phyloP scores from a whole-genome alignment of 2,888 invertebrate species.

The Tipula lateralis region DNA sequence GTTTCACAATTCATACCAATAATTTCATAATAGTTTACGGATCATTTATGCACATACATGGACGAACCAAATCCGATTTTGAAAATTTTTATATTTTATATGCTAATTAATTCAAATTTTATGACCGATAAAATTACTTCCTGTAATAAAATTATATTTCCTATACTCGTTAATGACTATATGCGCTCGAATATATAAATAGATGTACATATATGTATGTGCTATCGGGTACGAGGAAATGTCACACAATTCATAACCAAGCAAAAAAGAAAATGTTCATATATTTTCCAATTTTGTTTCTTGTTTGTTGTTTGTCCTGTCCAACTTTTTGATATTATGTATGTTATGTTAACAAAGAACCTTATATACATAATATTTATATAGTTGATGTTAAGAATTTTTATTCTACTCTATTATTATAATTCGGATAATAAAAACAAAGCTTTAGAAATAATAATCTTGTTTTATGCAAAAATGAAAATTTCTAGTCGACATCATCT shows the following conservation, averaged over 20 bases:
- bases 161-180: background rate
- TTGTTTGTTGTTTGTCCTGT: background rate
- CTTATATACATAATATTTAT: background rate
- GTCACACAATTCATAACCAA: background rate
- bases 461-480: background rate
- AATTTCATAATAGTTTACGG: background rate
- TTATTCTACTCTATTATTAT: background rate
- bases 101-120: background rate
- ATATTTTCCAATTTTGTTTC: no score
- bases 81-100: background rate
- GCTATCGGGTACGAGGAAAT: no score
- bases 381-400: background rate
- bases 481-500: background rate
- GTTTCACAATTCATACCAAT: no score
- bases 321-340: background rate
- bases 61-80: background rate
- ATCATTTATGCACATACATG: background rate
- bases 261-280: background rate
- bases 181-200: background rate
- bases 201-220: background rate
- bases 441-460: background rate
- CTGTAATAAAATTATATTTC: background rate
- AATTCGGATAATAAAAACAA: background rate
- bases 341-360: background rate
- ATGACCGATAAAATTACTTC: background rate